Evolutionary conservation across 1,140 invertebrate genomes (phyloP).

Genomic region (Nasonia vitripennis): DNA sequence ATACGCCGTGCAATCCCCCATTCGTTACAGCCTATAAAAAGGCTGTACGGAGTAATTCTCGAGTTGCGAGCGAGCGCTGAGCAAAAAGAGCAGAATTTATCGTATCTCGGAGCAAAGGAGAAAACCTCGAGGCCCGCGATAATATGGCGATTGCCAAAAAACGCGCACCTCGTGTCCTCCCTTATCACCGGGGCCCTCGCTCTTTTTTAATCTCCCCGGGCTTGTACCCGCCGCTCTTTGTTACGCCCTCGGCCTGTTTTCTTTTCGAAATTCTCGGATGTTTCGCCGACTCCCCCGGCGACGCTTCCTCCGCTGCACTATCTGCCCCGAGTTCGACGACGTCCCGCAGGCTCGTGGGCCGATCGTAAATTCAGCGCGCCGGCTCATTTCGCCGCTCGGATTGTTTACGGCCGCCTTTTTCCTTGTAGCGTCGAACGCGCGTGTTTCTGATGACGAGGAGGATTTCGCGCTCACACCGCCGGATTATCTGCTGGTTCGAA

Average conservation of each 20-base stretch:
- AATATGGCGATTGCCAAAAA: slow-evolving; percentile 28
- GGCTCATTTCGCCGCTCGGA: neutral
- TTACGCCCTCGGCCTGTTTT: neutral
- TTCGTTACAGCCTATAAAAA: neutral
- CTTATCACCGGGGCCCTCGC: slow-evolving; percentile 22
- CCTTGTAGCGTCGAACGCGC: neutral
- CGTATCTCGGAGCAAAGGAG: neutral
- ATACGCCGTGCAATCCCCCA: neutral
- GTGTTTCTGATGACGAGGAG: neutral
- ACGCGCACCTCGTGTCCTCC: neutral
- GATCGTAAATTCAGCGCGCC: neutral
- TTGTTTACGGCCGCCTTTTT: neutral
- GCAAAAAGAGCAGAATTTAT: slow-evolving; percentile 24
- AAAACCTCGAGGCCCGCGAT: slow-evolving; percentile 8
- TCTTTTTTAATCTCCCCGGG: slow-evolving; percentile 42
- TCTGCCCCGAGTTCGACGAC: too few relatives aligned
- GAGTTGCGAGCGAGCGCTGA: too few relatives aligned
- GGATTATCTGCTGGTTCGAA: neutral
- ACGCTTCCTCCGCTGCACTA: neutral
- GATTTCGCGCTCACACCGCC: neutral
- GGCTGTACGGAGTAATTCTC: neutral
- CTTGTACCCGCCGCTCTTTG: slow-evolving; percentile 2
- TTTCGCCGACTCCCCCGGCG: neutral
- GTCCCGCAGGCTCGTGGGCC: too few relatives aligned
- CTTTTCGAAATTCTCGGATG: slow-evolving; percentile 29